Base-by-base conservation (phyloP, 2,888 invertebrate genomes). In the Pollenia angustigena region DNA sequence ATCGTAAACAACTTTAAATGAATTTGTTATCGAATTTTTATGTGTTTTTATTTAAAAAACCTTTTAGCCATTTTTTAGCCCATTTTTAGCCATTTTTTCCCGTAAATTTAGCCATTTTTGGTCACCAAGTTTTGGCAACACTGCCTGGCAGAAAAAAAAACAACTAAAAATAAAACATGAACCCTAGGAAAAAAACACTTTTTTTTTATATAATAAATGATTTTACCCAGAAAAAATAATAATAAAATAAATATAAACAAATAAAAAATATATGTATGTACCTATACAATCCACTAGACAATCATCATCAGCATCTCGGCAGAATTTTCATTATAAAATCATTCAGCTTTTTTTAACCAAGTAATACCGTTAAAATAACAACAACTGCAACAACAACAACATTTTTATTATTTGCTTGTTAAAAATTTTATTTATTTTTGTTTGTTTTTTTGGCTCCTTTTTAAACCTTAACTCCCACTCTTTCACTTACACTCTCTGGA, bases 311-410 rank as follows among this genome's bases (percentile, higher is more conserved):
- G 76, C 76, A 75, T 72, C 81, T 81, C 81, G 81, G 74, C 74
- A 68, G 81, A 74, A 52, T 87, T 87, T 87, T 81, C 81, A 84
- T 84, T 69, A 69, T 79, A 78, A 87, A 84, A 81, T 84, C 87
- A 78, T 84, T 84, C 78, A 52, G 52, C 48, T 64, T 6, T 54
- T 50, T 64, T 76, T 42, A 23, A n/a, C 64, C 46, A 62, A 76
- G 62, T 62, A 82, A 82, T 83, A 74, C 58, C 75, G 75, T 82
- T 81, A 81, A 82, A 69, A 50, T 50, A 18, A 68, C 48, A 50
- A n/a, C 68, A 81, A 60, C 44, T 23, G 23, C 48, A 81, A 75
- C 40, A 81, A 48, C 54, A 58, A 50, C 68, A 81, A 52, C 44
- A 60, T 18, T 44, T 58, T 66, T 54, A 69, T 60, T 58, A 75